Evolutionary conservation across 2,888 invertebrate genomes (phyloP).

Genomic region (Ecliptopera silaceata): DNA sequence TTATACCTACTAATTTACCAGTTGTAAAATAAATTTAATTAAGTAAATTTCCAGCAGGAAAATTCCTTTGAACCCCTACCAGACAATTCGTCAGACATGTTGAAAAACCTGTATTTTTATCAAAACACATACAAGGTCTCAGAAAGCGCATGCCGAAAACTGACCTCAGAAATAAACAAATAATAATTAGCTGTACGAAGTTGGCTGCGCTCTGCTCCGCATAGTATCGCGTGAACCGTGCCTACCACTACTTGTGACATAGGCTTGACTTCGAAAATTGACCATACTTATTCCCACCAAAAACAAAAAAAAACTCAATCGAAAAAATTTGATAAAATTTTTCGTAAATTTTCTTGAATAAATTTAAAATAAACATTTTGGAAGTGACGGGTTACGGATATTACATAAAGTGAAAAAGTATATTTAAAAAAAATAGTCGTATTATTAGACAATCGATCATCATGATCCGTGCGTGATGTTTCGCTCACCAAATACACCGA

Average conservation of each 20-base stretch:
- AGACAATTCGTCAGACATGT: background rate
- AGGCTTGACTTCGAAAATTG: background rate
- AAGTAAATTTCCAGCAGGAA: background rate
- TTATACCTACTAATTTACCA: no score
- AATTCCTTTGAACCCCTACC: background rate
- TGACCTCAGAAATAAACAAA: conserved; percentile 38
- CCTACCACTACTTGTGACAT: conserved; percentile 17
- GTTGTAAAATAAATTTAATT: no score
- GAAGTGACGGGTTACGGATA: no score
- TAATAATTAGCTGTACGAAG: conserved; percentile 29
- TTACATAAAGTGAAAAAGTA: background rate
- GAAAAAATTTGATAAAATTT: no score
- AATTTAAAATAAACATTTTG: no score
- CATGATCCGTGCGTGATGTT: no score
- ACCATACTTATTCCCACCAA: no score
- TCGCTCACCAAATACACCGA: conserved; percentile 4
- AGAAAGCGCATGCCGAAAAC: conserved; percentile 19
- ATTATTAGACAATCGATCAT: background rate
- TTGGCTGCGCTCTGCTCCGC: background rate
- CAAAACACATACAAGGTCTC: conserved; percentile 23
- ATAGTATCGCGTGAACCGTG: conserved; percentile 25
- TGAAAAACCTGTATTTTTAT: background rate
- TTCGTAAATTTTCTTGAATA: no score
- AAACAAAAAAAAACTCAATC: no score
- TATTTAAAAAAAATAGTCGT: background rate